Evolutionary conservation across 2,888 invertebrate genomes (phyloP).

Genomic region (Lottia gigantea): DNA sequence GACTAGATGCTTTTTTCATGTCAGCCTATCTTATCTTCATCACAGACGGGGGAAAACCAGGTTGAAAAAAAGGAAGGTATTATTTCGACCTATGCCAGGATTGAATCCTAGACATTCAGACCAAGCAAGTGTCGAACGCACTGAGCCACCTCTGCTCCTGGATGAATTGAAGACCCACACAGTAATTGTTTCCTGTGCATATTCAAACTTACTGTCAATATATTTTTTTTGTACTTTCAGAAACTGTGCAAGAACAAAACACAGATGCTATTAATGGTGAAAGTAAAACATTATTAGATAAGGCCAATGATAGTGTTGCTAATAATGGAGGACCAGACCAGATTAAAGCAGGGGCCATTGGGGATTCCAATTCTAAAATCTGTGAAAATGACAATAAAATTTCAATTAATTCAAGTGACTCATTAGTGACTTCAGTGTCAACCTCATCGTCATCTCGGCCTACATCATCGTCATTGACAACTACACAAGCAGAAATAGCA

Average conservation of each 20-base stretch:
- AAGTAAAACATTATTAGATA: neutral
- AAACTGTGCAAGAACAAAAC: neutral
- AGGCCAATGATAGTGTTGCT: neutral
- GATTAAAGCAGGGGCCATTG: neutral
- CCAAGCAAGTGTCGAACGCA: too few relatives aligned
- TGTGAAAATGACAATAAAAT: neutral
- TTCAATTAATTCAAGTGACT: neutral
- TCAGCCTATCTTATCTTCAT: too few relatives aligned
- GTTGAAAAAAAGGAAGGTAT: too few relatives aligned
- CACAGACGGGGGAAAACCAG: too few relatives aligned
- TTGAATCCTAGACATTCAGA: too few relatives aligned
- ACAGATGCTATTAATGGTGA: neutral
- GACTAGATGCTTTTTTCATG: too few relatives aligned
- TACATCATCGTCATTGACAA: constrained; percentile 31
- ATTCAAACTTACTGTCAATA: too few relatives aligned
- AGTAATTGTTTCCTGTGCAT: too few relatives aligned
- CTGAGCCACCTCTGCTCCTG: too few relatives aligned
- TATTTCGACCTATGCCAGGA: too few relatives aligned
- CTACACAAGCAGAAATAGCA: constrained; percentile 50
- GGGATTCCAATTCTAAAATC: constrained; percentile 3
- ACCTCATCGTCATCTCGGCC: neutral
- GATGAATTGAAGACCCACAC: too few relatives aligned
- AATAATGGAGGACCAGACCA: constrained; percentile 3
- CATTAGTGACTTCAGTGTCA: too few relatives aligned
- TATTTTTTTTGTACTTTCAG: neutral